phyloP scores from a whole-genome alignment of 2,797 vertebrate species.

The Sphenopsis melanotis region DNA sequence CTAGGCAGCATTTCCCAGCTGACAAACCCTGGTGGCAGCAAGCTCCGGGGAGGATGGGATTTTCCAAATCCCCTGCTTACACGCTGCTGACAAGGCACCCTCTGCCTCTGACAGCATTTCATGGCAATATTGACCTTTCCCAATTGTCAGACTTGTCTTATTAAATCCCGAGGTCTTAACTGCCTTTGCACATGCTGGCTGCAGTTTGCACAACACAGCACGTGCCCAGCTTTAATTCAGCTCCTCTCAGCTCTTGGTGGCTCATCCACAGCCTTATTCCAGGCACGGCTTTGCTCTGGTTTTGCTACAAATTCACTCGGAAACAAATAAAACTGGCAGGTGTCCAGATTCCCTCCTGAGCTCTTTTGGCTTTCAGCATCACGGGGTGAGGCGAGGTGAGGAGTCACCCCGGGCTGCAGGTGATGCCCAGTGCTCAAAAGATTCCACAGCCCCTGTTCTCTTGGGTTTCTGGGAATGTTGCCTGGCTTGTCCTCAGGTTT shows the following conservation, averaged over 20 bases:
- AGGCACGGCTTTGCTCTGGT: background rate
- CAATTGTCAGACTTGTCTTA: slow-evolving; percentile 34
- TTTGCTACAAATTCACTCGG: background rate
- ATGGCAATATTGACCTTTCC: slow-evolving; percentile 65
- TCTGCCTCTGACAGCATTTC: slow-evolving; percentile 40
- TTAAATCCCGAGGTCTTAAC: slow-evolving; percentile 62
- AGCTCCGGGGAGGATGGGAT: background rate
- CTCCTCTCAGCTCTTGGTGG: background rate
- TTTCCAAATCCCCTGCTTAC: background rate
- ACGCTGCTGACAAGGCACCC: background rate
- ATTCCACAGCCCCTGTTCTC: background rate
- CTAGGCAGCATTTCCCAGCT: background rate
- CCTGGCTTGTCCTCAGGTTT: background rate
- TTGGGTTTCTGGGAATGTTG: background rate
- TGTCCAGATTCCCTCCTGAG: background rate
- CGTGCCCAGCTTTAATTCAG: slow-evolving; percentile 68
- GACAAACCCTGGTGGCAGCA: background rate
- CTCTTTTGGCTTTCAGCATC: background rate
- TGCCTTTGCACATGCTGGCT: slow-evolving; percentile 29
- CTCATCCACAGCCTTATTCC: background rate
- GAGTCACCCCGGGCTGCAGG: background rate
- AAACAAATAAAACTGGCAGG: slow-evolving; percentile 1
- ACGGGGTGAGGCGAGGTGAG: rapidly evolving
- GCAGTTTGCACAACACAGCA: slow-evolving; percentile 48
- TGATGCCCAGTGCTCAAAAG: background rate